Conservation (phyloP, 2,113 vertebrate species). For the Platysternon megacephalum region DNA sequence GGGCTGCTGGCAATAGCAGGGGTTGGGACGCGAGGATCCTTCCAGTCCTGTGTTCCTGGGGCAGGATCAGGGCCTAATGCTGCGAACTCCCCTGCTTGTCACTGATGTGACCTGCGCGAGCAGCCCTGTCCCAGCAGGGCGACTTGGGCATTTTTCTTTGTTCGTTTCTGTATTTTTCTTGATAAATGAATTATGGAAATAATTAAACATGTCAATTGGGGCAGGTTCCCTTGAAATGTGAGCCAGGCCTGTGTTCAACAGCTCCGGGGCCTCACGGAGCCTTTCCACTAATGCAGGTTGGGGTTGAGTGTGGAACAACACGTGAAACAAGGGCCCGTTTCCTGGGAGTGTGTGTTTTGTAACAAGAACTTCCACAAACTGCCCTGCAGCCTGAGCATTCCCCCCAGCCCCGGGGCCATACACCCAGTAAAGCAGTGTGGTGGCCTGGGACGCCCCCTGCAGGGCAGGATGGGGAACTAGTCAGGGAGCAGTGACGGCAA, state of each 20-base stretch:
- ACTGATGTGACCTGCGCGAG: no score
- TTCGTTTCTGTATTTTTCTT: no score
- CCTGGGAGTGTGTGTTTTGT: background rate
- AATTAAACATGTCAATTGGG: no score
- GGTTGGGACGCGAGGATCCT: background rate
- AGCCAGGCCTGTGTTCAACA: no score
- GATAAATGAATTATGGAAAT: no score
- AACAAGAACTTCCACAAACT: background rate
- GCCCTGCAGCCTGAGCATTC: background rate
- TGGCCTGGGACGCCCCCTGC: background rate
- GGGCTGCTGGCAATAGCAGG: background rate
- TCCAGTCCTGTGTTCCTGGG: no score
- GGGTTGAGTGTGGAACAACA: background rate
- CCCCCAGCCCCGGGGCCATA: fast-evolving
- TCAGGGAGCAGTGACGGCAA: background rate
- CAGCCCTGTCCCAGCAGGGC: no score
- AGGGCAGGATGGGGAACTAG: background rate
- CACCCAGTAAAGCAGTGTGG: background rate
- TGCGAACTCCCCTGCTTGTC: no score
- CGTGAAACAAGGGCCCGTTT: background rate
- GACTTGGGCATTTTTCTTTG: no score
- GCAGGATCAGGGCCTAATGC: no score
- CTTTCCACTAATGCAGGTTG: background rate
- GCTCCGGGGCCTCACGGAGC: background rate
- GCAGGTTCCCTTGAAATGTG: no score